Evolutionary conservation across 1,140 invertebrate species (phyloP), one percentile per base, ranked within the genome.

Genomic region (Drosophila tropicalis): DNA sequence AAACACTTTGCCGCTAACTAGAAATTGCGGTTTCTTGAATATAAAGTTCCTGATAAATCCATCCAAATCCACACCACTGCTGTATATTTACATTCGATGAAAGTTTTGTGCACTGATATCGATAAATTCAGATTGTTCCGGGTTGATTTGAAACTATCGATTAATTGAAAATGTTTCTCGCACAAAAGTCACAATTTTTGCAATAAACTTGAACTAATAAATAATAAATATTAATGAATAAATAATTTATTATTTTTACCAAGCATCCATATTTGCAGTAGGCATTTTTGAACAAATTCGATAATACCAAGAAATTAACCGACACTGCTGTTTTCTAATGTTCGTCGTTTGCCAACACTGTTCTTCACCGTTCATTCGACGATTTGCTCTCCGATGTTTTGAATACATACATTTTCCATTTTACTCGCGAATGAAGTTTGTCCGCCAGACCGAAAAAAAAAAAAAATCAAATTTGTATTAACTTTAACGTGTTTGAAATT

Each of bases 401-500:
- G 74, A 77, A 87, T 87, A 87, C 76, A 85, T 78, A 87, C 83
- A 84, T 79, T 86, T 87, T 87, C 70, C 83, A 71, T 83, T 86
- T 77, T 77, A 73, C 83, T 83, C 79, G 83, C 79, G 79, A 82
- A 76, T 86, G 70, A 79, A 81, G 82, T 79, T 87, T 76, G 72
- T 72, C 67, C 68, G 68, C 75, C 68, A 78, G 84, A 77, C 83
- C 84, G 83, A 82, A 86, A 76, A 78, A 72, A 51, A 51, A 17
- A 51, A 51, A 51, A 51, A 51, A 51, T 22, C 7, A 51, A 78
- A 78, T 75, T 72, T 75, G 72, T 77, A 70, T 72, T 71, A 79
- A 79, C 72, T 79, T 79, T 89, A 78, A 81, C 72, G 81, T 73
- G 73, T 58, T 36, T 79, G 62, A 72, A 74, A 84, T 75, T 77